Conservation (phyloP, 2,113 vertebrate genomes). For the Poecile atricapillus region DNA sequence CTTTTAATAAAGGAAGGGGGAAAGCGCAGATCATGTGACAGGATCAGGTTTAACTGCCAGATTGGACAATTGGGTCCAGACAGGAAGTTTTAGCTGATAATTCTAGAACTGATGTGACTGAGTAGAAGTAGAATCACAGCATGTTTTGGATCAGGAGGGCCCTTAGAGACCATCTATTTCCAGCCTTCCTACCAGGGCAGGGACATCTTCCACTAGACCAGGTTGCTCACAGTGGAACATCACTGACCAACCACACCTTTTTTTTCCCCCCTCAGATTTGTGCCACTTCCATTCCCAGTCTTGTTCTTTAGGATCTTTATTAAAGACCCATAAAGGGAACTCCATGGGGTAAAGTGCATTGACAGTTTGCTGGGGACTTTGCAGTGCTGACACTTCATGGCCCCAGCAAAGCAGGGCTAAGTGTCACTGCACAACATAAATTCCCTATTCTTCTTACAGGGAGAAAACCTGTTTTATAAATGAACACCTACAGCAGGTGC, state of each 20-base stretch:
- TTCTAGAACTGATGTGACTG: background rate
- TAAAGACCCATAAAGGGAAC: background rate
- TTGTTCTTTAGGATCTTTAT: background rate
- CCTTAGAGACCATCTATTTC: background rate
- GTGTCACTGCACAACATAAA: background rate
- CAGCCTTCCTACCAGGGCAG: background rate
- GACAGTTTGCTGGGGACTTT: background rate
- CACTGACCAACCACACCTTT: background rate
- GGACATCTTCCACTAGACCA: background rate
- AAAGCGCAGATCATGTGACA: rapidly evolving
- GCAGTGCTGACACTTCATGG: background rate
- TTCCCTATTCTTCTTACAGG: background rate
- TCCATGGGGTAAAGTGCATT: background rate
- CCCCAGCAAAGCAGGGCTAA: background rate
- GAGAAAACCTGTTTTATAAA: background rate
- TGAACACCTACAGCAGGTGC: background rate
- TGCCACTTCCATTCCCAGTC: background rate
- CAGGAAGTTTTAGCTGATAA: background rate
- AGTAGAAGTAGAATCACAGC: background rate
- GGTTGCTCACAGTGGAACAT: background rate
- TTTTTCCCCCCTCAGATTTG: background rate
- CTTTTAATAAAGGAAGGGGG: background rate
- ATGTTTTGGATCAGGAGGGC: background rate
- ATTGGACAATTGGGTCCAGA: background rate
- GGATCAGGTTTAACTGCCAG: background rate